These are phyloP conservation scores for Dolichoris vasculosae DNA, from an alignment of 1,140 invertebrate species.

Conservation along the genomic window DNA sequence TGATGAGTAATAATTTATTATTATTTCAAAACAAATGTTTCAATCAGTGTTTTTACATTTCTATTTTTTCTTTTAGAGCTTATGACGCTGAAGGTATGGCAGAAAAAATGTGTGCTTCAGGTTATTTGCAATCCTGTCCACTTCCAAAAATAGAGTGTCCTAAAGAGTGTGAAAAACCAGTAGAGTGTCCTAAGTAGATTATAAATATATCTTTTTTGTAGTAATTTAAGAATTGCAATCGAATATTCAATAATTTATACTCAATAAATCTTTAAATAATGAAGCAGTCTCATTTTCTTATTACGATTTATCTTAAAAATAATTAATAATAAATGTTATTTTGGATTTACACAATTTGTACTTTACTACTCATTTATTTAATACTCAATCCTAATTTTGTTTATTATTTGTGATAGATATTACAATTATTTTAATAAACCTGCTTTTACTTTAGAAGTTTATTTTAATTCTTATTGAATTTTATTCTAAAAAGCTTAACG, in stretches of 20 bases:
- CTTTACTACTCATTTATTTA: too few species aligned
- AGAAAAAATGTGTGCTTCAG: slow-evolving; percentile 72
- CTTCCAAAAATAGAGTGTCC: too few species aligned
- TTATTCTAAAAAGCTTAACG: too few species aligned
- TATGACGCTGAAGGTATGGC: slow-evolving; percentile 72
- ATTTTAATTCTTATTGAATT: too few species aligned
- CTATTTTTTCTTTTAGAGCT: slow-evolving; percentile 67
- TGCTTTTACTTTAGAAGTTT: too few species aligned
- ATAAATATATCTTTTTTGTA: too few species aligned
- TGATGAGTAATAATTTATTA: slow-evolving; percentile 69
- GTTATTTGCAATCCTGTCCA: slow-evolving; percentile 71
- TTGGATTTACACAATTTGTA: too few species aligned
- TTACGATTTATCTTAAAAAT: neutral
- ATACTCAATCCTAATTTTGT: too few species aligned
- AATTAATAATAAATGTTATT: neutral
- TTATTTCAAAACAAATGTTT: neutral
- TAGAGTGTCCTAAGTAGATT: too few species aligned
- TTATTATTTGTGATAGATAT: too few species aligned
- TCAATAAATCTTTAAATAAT: neutral
- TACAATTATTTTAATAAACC: too few species aligned
- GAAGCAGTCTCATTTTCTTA: neutral
- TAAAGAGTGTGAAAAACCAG: too few species aligned
- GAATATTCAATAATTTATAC: neutral
- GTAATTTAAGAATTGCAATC: neutral
- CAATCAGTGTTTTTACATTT: slow-evolving; percentile 1